Evolutionary conservation across 2,888 invertebrate genomes (phyloP).

Genomic region (Campopleginae sp.): DNA sequence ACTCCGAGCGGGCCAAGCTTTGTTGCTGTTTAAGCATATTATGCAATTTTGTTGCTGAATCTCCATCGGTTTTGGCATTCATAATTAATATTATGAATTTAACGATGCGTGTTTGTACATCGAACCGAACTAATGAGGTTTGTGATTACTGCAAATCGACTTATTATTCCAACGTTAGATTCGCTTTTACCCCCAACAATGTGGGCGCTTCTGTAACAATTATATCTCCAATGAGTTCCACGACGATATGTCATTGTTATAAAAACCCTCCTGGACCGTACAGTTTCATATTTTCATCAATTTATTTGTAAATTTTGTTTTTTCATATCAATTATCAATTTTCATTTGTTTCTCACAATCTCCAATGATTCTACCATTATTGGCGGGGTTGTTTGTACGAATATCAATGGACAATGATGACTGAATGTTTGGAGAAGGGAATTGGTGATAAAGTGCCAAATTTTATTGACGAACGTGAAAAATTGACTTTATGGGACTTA

Average conservation of each 20-base stretch:
- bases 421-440: too few relatives aligned
- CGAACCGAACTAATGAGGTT: slow-evolving; percentile 50
- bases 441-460: too few relatives aligned
- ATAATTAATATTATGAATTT: slow-evolving; percentile 57
- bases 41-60: slow-evolving; percentile 28
- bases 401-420: too few relatives aligned
- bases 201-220: slow-evolving; percentile 26
- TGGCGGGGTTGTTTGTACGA: too few relatives aligned
- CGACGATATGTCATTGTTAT: slow-evolving; percentile 13
- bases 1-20: not conserved
- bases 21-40: slow-evolving; percentile 21
- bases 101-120: slow-evolving; percentile 53
- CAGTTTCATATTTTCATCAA: not conserved
- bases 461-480: too few relatives aligned
- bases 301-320: not conserved
- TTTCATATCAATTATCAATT: not conserved
- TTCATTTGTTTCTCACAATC: not conserved
- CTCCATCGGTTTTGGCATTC: slow-evolving; percentile 30
- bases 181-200: slow-evolving; percentile 1
- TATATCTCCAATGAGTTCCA: slow-evolving; percentile 2
- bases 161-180: slow-evolving; percentile 51
- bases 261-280: slow-evolving; percentile 4
- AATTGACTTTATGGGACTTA: too few relatives aligned
- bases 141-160: slow-evolving; percentile 58
- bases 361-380: not conserved